A percentile compares a stretch with the other conserved stretches of the same genome.
phyloP scores from a whole-genome alignment of 2,797 vertebrate genomes.

The Orientallactaga sibirica region DNA sequence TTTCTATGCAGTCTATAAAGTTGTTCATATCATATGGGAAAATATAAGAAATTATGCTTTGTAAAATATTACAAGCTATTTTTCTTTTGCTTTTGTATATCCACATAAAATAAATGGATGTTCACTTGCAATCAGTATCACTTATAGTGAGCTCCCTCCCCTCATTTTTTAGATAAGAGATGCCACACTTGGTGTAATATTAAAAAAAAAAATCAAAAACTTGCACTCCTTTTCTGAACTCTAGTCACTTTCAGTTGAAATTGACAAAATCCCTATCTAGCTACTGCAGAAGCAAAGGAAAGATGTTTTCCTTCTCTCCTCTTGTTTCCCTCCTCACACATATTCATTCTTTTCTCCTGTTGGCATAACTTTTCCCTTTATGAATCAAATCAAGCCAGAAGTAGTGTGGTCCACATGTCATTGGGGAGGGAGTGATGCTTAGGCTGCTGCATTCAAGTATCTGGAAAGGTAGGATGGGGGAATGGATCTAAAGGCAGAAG shows the following conservation, averaged over 20 bases:
- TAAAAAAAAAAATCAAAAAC: neutral
- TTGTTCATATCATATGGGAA: slow-evolving; percentile 24
- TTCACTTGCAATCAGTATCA: neutral
- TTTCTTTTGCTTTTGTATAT: slow-evolving; percentile 39
- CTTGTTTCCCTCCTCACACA: neutral
- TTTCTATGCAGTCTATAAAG: neutral
- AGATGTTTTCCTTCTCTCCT: neutral
- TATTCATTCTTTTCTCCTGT: neutral
- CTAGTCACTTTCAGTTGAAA: neutral
- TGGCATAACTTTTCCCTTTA: neutral
- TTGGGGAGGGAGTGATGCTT: neutral
- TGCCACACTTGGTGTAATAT: neutral
- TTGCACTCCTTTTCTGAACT: neutral
- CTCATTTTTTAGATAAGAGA: neutral
- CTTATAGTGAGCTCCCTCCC: neutral
- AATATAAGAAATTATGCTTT: neutral
- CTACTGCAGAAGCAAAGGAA: neutral
- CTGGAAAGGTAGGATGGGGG: neutral
- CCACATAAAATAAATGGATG: slow-evolving; percentile 26
- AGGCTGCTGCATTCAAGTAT: neutral
- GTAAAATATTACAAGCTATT: neutral
- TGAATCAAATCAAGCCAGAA: neutral
- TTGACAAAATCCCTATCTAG: neutral
- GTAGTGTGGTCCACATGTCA: neutral
- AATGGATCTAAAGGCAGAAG: neutral